A percentile compares a stretch with the other conserved stretches of the same genome.
These are phyloP conservation scores for Trachurus trachurus DNA, from an alignment of 2,797 vertebrate genomes.

Conservation along the genomic window DNA sequence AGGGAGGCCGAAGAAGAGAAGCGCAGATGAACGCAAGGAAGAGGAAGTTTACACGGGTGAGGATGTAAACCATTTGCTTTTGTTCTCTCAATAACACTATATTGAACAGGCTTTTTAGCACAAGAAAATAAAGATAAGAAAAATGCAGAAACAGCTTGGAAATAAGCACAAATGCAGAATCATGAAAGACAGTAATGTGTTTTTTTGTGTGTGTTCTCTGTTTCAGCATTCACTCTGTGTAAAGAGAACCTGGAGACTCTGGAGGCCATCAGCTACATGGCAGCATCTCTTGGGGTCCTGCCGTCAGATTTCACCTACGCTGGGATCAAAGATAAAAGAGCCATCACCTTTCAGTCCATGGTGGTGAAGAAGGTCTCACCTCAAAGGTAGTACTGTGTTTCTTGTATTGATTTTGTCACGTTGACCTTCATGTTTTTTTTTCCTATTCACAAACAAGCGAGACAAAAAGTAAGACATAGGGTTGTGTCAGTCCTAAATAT, in stretches of 20 bases:
- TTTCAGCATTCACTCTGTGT: constrained; percentile 91
- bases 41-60: constrained; percentile 91
- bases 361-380: constrained; percentile 94
- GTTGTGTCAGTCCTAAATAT: background rate
- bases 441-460: background rate
- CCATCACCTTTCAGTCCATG: constrained; percentile 94
- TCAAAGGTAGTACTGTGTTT: constrained; percentile 83
- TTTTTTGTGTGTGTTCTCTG: constrained; percentile 19
- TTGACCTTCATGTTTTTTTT: background rate
- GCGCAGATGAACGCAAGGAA: constrained; percentile 75
- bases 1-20: constrained; percentile 85
- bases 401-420: background rate
- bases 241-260: constrained; percentile 97
- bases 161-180: background rate
- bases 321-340: constrained; percentile 97
- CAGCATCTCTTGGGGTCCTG: constrained; percentile 91
- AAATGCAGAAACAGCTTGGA: background rate
- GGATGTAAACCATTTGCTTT: background rate
- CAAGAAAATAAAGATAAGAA: background rate
- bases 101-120: too few relatives aligned
- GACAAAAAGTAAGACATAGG: background rate
- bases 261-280: constrained; percentile 93
- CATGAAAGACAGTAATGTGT: background rate
- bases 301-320: constrained; percentile 97
- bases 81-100: background rate